A percentile compares a stretch with the other conserved stretches of the same genome.
These are phyloP conservation scores for Gryon sp. DNA, from an alignment of 1,140 invertebrate species.

Conservation along the genomic window DNA sequence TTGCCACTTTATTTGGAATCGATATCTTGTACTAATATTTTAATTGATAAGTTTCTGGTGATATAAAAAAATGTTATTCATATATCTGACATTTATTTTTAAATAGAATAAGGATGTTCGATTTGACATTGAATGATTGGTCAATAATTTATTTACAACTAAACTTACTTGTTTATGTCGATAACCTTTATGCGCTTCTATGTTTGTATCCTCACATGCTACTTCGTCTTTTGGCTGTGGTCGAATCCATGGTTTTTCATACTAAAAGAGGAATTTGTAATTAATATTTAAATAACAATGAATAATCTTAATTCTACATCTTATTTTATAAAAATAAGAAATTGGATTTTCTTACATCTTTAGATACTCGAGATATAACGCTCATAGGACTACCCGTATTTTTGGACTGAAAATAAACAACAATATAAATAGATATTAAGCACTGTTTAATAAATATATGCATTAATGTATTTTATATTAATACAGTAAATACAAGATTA, in stretches of 20 bases:
- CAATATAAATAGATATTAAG: background rate
- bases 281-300: too few species aligned
- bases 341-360: conserved; percentile 70
- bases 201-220: conserved; percentile 72
- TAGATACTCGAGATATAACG: conserved; percentile 75
- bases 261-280: too few species aligned
- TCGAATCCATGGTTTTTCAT: conserved; percentile 77
- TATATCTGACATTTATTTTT: conserved; percentile 1
- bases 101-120: too few species aligned
- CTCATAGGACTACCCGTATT: conserved; percentile 78
- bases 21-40: too few species aligned
- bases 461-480: too few species aligned
- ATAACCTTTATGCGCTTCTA: conserved; percentile 64
- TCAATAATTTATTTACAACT: too few species aligned
- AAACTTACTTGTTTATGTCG: conserved; percentile 74
- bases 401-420: conserved; percentile 65
- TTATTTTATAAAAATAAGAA: background rate
- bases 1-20: too few species aligned
- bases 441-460: too few species aligned
- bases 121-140: too few species aligned
- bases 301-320: background rate
- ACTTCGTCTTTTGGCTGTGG: conserved; percentile 75
- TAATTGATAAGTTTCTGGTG: background rate
- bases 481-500: background rate
- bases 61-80: background rate